Evolutionary conservation across 2,888 invertebrate species (phyloP).

Genomic region (Drosophila formosana): DNA sequence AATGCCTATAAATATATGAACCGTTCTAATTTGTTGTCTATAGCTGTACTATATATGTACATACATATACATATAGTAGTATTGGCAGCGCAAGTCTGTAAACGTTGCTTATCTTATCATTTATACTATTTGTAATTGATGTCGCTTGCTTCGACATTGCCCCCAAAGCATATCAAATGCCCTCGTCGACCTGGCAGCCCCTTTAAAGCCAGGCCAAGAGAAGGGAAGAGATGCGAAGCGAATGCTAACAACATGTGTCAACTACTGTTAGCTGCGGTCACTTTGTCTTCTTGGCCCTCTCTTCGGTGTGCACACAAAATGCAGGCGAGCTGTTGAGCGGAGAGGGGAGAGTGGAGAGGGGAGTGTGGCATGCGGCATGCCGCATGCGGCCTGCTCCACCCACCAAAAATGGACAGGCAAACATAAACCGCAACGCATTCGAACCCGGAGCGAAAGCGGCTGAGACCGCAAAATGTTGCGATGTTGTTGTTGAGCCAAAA

Average conservation of each 20-base stretch:
- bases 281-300: constrained; percentile 40
- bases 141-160: constrained; percentile 14
- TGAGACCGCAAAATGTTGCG: constrained; percentile 47
- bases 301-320: constrained; percentile 12
- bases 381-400: constrained; percentile 36
- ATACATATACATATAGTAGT: neutral
- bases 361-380: neutral
- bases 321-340: constrained; percentile 16
- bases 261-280: constrained; percentile 78
- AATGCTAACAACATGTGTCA: constrained; percentile 77
- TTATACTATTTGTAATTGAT: constrained; percentile 13
- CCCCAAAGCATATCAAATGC: constrained; percentile 41
- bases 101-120: constrained; percentile 44
- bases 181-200: constrained; percentile 19
- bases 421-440: constrained; percentile 41
- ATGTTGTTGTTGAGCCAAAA: constrained; percentile 43
- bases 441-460: constrained; percentile 53
- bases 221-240: neutral
- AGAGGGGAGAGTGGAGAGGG: neutral
- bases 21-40: too few species aligned
- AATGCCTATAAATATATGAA: too few species aligned
- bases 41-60: neutral
- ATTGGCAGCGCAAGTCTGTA: constrained; percentile 10
- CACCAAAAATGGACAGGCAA: constrained; percentile 73
- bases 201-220: constrained; percentile 11